Evolutionary conservation across 2,797 vertebrate species (phyloP).

Genomic region (Artibeus lituratus): DNA sequence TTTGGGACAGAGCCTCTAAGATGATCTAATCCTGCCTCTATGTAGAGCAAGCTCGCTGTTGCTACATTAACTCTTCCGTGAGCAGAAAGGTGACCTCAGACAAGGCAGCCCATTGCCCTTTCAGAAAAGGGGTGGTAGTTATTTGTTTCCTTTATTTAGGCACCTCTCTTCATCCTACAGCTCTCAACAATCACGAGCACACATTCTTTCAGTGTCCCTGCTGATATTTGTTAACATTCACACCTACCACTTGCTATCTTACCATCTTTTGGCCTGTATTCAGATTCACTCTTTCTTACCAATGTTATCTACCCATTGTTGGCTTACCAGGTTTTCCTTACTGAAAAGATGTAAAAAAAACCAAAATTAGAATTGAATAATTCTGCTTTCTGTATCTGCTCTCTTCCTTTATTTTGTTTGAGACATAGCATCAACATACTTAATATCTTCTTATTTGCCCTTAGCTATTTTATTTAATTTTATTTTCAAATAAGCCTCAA

Average conservation of each 20-base stretch:
- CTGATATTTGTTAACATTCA: not conserved
- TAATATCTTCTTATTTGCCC: not conserved
- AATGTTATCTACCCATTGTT: not conserved
- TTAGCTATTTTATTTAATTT: not conserved
- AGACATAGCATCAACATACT: not conserved
- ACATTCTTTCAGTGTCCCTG: not conserved
- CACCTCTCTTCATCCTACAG: not conserved
- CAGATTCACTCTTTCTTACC: not conserved
- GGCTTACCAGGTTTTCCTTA: not conserved
- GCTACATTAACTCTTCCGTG: not conserved
- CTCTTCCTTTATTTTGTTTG: not conserved
- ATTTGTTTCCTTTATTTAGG: too few relatives aligned
- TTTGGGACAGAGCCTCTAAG: not conserved
- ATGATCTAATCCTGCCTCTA: not conserved
- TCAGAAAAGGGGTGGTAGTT: not conserved
- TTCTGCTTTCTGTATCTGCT: not conserved
- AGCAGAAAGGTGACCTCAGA: not conserved
- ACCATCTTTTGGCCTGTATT: not conserved
- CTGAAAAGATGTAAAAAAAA: not conserved
- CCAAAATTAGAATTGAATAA: not conserved
- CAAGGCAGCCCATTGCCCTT: not conserved
- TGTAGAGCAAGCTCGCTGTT: not conserved
- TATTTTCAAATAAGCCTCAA: not conserved
- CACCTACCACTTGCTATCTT: not conserved
- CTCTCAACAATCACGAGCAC: not conserved